phyloP scores from a whole-genome alignment of 53 echinoderm and acorn worm species.

The Paracentrotus lividus region DNA sequence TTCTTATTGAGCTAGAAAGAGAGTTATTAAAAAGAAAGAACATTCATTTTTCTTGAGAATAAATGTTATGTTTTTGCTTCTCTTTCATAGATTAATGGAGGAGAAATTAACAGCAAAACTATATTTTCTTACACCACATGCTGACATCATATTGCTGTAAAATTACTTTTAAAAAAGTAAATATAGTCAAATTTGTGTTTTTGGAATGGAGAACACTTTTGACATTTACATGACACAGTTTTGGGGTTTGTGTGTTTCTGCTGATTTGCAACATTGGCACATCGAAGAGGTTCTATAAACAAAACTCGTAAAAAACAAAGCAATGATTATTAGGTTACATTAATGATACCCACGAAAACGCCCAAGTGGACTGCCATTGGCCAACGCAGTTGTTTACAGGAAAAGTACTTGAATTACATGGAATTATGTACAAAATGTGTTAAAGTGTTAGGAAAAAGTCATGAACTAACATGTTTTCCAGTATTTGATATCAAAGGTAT shows the following conservation, averaged over 20 bases:
- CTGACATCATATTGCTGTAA: neutral
- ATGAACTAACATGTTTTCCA: neutral
- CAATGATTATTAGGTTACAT: neutral
- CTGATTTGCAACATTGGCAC: constrained; percentile 2
- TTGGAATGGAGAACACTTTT: neutral
- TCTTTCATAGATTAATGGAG: neutral
- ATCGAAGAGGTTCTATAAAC: neutral
- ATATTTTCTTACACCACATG: neutral
- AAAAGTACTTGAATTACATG: neutral
- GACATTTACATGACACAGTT: neutral
- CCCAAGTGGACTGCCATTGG: neutral
- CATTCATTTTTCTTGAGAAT: no score
- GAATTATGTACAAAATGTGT: neutral
- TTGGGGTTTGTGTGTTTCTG: neutral
- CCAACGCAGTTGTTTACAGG: no score
- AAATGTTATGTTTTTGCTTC: neutral
- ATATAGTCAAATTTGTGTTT: neutral
- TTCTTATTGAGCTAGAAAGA: no score
- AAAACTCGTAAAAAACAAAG: neutral
- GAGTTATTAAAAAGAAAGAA: no score
- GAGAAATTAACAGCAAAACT: no score
- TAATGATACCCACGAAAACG: neutral
- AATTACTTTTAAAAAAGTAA: neutral
- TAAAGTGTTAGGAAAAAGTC: neutral
- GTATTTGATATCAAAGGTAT: neutral